A percentile compares a stretch with the other conserved stretches of the same genome.
These are phyloP conservation scores for Isurus oxyrinchus DNA, from an alignment of 2,113 vertebrate genomes.

Conservation along the genomic window DNA sequence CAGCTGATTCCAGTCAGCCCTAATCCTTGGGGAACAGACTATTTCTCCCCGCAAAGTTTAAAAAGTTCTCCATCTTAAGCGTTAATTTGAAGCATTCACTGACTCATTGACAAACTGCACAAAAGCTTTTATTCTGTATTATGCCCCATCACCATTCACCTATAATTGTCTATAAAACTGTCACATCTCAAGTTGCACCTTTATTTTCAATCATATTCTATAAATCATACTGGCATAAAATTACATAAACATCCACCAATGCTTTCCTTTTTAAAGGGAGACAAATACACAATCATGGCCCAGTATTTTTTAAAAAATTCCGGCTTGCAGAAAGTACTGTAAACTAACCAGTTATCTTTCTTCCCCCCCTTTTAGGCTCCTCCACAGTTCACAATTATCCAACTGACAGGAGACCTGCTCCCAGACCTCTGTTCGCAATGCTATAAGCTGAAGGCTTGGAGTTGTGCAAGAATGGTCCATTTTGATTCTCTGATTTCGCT, in stretches of 20 bases:
- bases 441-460: neutral
- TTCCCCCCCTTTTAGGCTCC: neutral
- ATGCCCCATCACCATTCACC: constrained; percentile 12
- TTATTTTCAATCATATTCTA: constrained; percentile 7
- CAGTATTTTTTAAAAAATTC: neutral
- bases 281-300: neutral
- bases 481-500: constrained; percentile 12
- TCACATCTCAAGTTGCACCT: constrained; percentile 24
- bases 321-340: neutral
- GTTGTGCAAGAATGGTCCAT: neutral
- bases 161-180: constrained; percentile 35
- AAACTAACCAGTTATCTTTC: neutral
- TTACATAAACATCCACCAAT: neutral
- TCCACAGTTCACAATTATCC: neutral
- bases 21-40: constrained; percentile 18
- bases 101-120: constrained; percentile 2
- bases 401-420: neutral
- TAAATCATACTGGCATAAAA: neutral
- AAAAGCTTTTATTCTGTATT: constrained; percentile 31
- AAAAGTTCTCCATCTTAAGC: constrained; percentile 22
- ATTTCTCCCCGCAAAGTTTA: constrained; percentile 18
- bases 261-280: neutral
- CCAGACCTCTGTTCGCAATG: neutral
- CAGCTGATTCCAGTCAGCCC: constrained; percentile 32
- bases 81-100: constrained; percentile 30